Percentiles rank a stretch among this genome's conserved stretches.
Evolutionary conservation across 1,140 invertebrate genomes (phyloP).

Genomic region (Metopolophium dirhodum): DNA sequence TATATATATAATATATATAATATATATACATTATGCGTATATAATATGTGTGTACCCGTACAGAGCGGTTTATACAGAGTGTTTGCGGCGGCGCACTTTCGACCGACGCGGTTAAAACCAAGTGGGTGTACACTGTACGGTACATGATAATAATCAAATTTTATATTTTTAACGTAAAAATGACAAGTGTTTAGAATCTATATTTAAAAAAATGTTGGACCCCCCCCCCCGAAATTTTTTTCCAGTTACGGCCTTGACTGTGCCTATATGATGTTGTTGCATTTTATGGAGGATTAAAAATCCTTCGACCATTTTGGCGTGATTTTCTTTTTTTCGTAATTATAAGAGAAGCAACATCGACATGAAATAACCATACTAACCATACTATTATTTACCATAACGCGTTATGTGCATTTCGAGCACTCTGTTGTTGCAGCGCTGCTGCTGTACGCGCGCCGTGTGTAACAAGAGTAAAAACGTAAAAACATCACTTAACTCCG

Average conservation of each 20-base stretch:
- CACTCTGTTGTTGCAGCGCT: background rate
- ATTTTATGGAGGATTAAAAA: no score
- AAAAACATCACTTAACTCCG: conserved; percentile 8
- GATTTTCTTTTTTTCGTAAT: background rate
- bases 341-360: background rate
- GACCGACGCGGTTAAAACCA: background rate
- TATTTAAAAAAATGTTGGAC: no score
- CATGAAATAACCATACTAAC: background rate
- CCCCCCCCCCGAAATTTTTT: no score
- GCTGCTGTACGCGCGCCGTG: background rate
- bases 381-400: background rate
- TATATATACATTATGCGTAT: no score
- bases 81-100: background rate
- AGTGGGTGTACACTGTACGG: no score
- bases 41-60: background rate
- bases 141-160: no score
- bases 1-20: no score
- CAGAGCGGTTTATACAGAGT: background rate
- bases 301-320: background rate
- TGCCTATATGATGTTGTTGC: no score
- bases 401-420: background rate
- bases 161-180: no score
- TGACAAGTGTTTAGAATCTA: no score
- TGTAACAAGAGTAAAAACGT: background rate
- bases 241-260: no score